Base-by-base conservation (phyloP, 2,888 invertebrate species). In the Tipula vernalis region DNA sequence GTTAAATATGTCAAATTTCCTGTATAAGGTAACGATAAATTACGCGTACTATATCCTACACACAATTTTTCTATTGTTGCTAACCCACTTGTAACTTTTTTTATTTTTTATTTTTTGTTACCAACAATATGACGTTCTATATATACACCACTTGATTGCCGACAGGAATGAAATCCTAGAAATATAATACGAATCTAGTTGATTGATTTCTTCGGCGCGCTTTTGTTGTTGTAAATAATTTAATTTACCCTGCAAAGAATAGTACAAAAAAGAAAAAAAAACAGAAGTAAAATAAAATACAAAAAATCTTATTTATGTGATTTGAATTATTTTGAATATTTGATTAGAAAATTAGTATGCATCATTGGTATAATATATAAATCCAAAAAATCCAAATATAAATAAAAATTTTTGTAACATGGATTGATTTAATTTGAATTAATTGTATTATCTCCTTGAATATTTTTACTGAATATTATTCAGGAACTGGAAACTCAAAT, bases 281-380 rank as follows among this genome's bases (percentile, higher is more conserved):
- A 51, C 15, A 51, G 6, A 44, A 10, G 6, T 12, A 3, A 44
- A 44, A 44, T 10, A 10, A 12, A 12, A 6, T 10, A 44, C 6
- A 51, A 51, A 51, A 51, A 71, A 71, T 71, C 71, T 71, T 71
- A 28, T 71, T 71, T 71, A 10, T 28, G 71, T 71, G 71, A 71
- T 71, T 71, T 71, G 71, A 71, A 71, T 71, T 71, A 71, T 71
- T 71, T 71, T 71, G 71, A 71, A 71, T 71, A 71, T 71, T 71
- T 71, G 71, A 71, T 71, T 71, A 71, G 71, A 71, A 71, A 71
- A 71, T 71, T 71, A 71, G 71, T 71, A 71, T 71, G 71, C 71
- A 71, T 71, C 71, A 71, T 71, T 71, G 71, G 71, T 71, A 71
- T 28, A 28, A 71, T 28, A 28, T 10, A 71, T 71, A 71, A 71